Evolutionary conservation across 2,797 vertebrate genomes (phyloP), one percentile per base, ranked within the genome.

Genomic region (Danio jaintianensis): DNA sequence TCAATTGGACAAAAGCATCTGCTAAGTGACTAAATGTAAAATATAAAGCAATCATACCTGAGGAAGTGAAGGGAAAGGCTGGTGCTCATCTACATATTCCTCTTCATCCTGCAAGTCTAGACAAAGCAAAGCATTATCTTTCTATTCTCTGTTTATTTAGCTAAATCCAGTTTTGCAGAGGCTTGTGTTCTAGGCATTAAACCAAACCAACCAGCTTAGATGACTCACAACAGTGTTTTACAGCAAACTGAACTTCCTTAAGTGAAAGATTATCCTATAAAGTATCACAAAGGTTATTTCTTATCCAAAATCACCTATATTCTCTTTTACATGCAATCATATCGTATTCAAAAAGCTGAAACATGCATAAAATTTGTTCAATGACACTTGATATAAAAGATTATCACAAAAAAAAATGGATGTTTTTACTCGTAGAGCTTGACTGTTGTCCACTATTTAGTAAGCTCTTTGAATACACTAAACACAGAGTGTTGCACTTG

Each of bases 11-110:
- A 29, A 29, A n/a, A n/a, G 3, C 29, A 29, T 29, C 29, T 29
- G 29, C 29, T 29, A 29, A 29, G 29, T 29, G 29, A 29, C 29
- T 29, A 29, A 29, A 29, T 29, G 29, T 29, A 29, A 29, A 29
- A 29, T 29, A 29, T 29, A 29, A 29, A 29, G 29, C 1, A 2
- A 16, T 58, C 15, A 64, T 90, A 98, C 98, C 93, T 93, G 97
- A 36, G 96, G 94, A 77, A 99, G 93, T 10, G 97, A 97, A 56
- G 98, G 98, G 90, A 99, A 99, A 0, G 97, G 97, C 86, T 99
- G 98, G 38, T 95, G 96, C 86, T 99, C 98, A 82, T 96, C 95
- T 22, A 97, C 82, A 83, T 94, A 94, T 42, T 98, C 96, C 15
- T 98, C 96, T 0, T 96, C 95, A 6, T 93, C 92, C 85, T 94